Evolutionary conservation across 2,797 vertebrate species (phyloP), one percentile per base, ranked within the genome.

Genomic region (Dryobates pubescens): DNA sequence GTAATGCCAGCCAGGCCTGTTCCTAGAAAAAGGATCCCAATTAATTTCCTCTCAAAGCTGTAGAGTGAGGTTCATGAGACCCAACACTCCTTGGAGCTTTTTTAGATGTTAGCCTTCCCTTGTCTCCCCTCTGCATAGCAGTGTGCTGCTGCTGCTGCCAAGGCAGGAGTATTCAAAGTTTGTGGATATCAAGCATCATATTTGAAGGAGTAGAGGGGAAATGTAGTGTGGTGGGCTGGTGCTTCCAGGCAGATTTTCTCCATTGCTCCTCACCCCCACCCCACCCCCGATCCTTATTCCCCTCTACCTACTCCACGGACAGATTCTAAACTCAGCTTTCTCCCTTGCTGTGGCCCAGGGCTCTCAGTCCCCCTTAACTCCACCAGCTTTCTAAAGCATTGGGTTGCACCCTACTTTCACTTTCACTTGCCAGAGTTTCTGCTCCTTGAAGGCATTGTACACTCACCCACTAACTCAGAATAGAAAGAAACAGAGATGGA

Each of bases 341-440:
- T 49, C 4, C 17, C n/a, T 36, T 61, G 63, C 24, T 0, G 1
- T 56, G 29, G 62, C 3, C 2, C 9, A 12, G 47, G 18, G 67
- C 17, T 62, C 76, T 11, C 36, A 20, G 15, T 12, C 19, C 34
- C 26, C 29, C 11, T 32, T 34, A 47, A 69, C 15, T 9, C 56
- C n/a, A 32, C 2, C 10, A 75, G 47, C 43, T 72, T 47, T n/a
- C 27, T 19, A 45, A 88, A 86, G 41, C 12, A 7, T 9, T 10
- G 2, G 0, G 4, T 36, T 43, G 9, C 58, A 27, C 29, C 36
- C 5, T 23, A 18, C 71, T 89, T 81, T 38, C 49, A 22, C 36
- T 90, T 94, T 82, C 81, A 32, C 13, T 82, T 90, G 3, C 41
- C 30, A 63, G 26, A 1, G 1, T 53, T 92, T 59, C 67, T 61